Conservation (phyloP, 2,113 vertebrate species). For the Bujurquina vittata region DNA sequence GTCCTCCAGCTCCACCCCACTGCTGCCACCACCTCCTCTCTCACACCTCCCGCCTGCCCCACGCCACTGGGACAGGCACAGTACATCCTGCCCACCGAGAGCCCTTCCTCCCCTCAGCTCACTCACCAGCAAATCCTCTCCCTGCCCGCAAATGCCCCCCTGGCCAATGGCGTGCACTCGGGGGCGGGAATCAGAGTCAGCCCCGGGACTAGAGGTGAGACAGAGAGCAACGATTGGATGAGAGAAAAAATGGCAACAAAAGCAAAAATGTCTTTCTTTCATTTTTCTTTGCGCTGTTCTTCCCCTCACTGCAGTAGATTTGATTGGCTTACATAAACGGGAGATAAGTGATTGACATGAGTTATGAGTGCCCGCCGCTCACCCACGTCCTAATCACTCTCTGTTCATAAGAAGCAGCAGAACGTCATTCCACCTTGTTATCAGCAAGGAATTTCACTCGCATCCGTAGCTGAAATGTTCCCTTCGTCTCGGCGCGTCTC, state of each 20-base stretch:
- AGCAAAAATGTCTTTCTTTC: constrained; percentile 4
- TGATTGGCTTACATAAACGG: constrained; percentile 53
- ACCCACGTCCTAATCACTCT: constrained; percentile 42
- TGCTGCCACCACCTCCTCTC: constrained; percentile 61
- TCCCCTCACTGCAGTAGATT: constrained; percentile 21
- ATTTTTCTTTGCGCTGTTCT: not conserved
- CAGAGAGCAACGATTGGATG: constrained; percentile 41
- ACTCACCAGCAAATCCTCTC: constrained; percentile 81
- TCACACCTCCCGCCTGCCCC: constrained; percentile 55
- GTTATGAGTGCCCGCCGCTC: constrained; percentile 27
- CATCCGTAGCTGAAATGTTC: constrained; percentile 21
- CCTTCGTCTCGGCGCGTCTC: constrained; percentile 38
- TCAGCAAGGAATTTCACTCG: constrained; percentile 21
- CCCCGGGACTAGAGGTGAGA: constrained; percentile 79
- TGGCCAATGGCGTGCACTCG: constrained; percentile 79
- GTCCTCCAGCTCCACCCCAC: constrained; percentile 79
- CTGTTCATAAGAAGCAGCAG: constrained; percentile 42
- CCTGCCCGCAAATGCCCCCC: constrained; percentile 79
- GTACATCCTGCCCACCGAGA: constrained; percentile 84
- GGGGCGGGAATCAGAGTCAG: constrained; percentile 71
- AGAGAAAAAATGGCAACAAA: not conserved
- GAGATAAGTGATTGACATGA: constrained; percentile 46
- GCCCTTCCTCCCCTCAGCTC: constrained; percentile 77
- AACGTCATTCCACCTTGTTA: constrained; percentile 32
- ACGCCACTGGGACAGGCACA: constrained; percentile 85